Conservation (phyloP, 2,113 vertebrate species). For the Eudyptes chrysolophus region DNA sequence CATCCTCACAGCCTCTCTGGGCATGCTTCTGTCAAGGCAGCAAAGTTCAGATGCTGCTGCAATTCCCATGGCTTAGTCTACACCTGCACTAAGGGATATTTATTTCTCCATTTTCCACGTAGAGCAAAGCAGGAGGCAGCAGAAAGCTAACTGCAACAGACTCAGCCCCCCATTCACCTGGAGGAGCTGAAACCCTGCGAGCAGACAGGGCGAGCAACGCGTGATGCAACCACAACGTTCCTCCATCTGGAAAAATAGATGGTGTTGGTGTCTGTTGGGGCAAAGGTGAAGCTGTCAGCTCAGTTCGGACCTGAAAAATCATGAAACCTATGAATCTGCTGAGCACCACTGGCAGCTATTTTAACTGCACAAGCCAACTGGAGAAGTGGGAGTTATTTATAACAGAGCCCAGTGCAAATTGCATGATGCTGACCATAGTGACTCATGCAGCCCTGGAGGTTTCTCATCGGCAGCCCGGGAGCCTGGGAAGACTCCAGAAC, state of each 20-base stretch:
- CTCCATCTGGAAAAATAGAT: not conserved
- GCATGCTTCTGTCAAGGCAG: not conserved
- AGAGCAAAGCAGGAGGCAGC: not conserved
- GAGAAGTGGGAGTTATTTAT: not conserved
- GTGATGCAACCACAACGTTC: not conserved
- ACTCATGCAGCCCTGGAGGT: not conserved
- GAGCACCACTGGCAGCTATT: not conserved
- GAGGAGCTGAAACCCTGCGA: accelerated
- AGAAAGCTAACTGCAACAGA: not conserved
- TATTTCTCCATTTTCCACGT: accelerated
- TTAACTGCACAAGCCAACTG: not conserved
- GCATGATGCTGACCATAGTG: not conserved
- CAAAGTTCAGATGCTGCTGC: not conserved
- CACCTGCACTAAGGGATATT: not conserved
- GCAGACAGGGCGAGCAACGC: not conserved
- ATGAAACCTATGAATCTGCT: not conserved
- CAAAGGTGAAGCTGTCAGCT: not conserved
- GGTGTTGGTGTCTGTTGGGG: not conserved
- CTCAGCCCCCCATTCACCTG: not conserved
- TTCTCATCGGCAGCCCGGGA: not conserved
- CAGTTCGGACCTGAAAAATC: not conserved
- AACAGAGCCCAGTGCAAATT: not conserved
- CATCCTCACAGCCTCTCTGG: not conserved
- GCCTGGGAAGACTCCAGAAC: not conserved
- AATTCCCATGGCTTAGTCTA: not conserved